These are phyloP conservation scores for Dermatemys mawii DNA, from an alignment of 2,113 vertebrate genomes.

Conservation along the genomic window DNA sequence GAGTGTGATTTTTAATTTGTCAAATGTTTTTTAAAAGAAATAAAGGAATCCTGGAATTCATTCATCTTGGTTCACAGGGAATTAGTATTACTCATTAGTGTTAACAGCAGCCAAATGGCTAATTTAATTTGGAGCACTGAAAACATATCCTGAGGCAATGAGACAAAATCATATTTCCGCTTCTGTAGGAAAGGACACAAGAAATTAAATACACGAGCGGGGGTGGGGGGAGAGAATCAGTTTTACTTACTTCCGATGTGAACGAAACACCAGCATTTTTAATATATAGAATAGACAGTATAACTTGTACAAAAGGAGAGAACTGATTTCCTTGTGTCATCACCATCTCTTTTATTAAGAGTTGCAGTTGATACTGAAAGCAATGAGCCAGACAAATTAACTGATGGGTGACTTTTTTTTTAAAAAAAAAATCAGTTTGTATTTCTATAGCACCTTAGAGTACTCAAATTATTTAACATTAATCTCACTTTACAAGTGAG, in stretches of 20 bases:
- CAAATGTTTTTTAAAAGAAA: neutral
- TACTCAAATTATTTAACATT: neutral
- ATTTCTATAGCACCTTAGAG: neutral
- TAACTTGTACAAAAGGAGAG: neutral
- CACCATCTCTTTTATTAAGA: neutral
- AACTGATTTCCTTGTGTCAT: neutral
- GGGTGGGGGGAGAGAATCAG: neutral
- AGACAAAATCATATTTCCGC: neutral
- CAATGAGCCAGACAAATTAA: too few relatives aligned
- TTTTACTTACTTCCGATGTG: neutral
- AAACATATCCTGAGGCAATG: neutral
- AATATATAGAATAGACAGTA: neutral
- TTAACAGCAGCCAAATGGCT: neutral
- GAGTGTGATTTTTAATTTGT: neutral
- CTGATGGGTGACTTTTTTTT: too few relatives aligned
- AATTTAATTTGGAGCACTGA: neutral
- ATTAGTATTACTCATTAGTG: neutral
- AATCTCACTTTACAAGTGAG: fast-evolving
- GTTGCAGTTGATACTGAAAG: too few relatives aligned
- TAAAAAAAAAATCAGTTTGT: neutral
- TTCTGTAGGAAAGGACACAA: neutral
- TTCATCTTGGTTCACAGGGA: neutral
- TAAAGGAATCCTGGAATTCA: neutral
- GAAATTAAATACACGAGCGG: neutral
- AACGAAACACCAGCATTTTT: neutral